Percentiles rank a stretch among this genome's conserved stretches.
Conservation (phyloP, 2,888 invertebrate species). For the Parnassius smintheus region DNA sequence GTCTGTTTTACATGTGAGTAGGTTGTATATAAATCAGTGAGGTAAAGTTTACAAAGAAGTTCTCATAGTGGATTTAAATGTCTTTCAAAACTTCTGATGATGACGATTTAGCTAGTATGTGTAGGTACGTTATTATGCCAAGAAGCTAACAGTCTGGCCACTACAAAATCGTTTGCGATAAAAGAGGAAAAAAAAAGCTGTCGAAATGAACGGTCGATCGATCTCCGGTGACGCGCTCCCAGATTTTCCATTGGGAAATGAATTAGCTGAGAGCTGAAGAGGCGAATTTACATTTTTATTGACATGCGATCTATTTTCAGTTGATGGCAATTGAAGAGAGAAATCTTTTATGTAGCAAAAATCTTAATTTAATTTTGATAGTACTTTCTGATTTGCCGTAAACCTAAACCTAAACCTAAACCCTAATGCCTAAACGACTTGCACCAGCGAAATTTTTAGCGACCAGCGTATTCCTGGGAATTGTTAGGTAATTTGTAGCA, state of each 20-base stretch:
- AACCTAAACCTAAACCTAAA: too few species aligned
- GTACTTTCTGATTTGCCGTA: background rate
- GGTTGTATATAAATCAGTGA: constrained; percentile 63
- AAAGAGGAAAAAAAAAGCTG: constrained; percentile 55
- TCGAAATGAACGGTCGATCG: constrained; percentile 74
- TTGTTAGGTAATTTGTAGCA: too few species aligned
- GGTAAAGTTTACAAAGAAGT: constrained; percentile 60
- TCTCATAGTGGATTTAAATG: constrained; percentile 46
- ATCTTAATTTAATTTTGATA: constrained; percentile 4
- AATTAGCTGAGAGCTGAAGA: constrained; percentile 77
- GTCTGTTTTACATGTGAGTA: constrained; percentile 64
- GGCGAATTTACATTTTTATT: constrained; percentile 80
- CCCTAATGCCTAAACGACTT: too few species aligned
- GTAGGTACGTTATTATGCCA: constrained; percentile 43
- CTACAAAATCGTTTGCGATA: constrained; percentile 56
- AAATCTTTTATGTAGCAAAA: constrained; percentile 54
- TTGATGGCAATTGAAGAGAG: constrained; percentile 66
- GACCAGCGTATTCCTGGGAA: too few species aligned
- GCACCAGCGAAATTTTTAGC: too few species aligned
- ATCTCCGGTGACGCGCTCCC: constrained; percentile 75
- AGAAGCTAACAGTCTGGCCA: constrained; percentile 66
- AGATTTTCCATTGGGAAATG: constrained; percentile 79
- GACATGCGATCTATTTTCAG: constrained; percentile 78
- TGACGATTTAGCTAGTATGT: constrained; percentile 8
- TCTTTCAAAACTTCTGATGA: constrained; percentile 30